Evolutionary conservation across 2,888 invertebrate genomes (phyloP).

Genomic region (Andrena chrysosceles): DNA sequence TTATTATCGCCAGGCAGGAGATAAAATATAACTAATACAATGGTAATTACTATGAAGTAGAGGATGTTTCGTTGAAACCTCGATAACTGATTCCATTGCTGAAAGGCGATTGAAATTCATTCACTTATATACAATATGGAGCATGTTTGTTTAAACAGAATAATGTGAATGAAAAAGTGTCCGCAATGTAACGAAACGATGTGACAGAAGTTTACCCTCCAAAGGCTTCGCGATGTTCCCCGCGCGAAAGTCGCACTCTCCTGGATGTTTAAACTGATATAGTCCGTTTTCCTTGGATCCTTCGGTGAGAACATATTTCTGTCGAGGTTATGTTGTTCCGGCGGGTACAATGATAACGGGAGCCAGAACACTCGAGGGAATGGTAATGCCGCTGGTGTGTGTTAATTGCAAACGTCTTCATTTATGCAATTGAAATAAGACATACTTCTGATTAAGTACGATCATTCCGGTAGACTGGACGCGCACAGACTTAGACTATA

Average conservation of each 20-base stretch:
- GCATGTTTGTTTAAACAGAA: not conserved
- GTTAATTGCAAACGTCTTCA: constrained; percentile 60
- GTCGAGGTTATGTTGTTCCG: constrained; percentile 72
- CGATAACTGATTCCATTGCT: constrained; percentile 95
- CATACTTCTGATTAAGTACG: constrained; percentile 27
- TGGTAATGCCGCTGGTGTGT: constrained; percentile 33
- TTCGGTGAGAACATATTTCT: constrained; percentile 79
- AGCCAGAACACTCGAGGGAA: constrained; percentile 62
- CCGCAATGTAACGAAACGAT: no score
- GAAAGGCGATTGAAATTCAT: constrained; percentile 81
- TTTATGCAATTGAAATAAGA: constrained; percentile 56
- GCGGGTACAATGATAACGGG: constrained; percentile 45
- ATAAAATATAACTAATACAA: constrained; percentile 87
- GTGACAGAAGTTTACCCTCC: constrained; percentile 81
- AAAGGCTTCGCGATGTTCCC: constrained; percentile 82
- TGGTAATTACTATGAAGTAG: constrained; percentile 87
- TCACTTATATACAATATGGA: not conserved
- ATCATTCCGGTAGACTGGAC: not conserved
- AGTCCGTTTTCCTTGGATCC: constrained; percentile 79
- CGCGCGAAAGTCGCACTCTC: constrained; percentile 77
- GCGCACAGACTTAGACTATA: not conserved
- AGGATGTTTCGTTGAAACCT: constrained; percentile 92
- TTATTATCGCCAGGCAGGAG: constrained; percentile 86
- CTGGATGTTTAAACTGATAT: constrained; percentile 82
- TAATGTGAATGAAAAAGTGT: no score